Base-by-base conservation (phyloP, 2,888 invertebrate species). In the Tachina fera region DNA sequence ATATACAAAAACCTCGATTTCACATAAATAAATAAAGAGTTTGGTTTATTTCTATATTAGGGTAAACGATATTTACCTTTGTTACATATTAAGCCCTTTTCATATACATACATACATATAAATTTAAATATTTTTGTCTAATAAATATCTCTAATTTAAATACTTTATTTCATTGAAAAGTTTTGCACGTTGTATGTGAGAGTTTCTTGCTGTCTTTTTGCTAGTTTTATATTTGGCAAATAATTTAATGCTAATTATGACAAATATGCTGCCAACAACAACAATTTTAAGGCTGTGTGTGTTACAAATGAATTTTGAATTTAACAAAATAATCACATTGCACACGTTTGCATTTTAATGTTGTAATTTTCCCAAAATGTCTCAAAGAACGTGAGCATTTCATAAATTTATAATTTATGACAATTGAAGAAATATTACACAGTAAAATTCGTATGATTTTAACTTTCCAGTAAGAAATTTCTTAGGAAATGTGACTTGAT, bases 341-440 rank as follows among this genome's bases (percentile, higher is more conserved):
- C 83, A 80, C 86, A 86, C 86, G 86, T 86, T 83, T 83, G 83
- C 83, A 83, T 83, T 86, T 83, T 83, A 86, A 83, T 86, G 85
- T 85, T 85, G 81, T 85, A 85, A 85, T 85, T 85, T 82, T 72
- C 74, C 31, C 77, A 81, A 85, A 85, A 85, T 78, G 86, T 86
- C 79, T 76, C 76, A 83, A 83, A 80, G 83, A 86, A 86, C 83
- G 85, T 86, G 85, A 86, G 79, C 71, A 83, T 79, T 83, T 83
- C 79, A 83, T 79, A 86, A 79, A 83, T 80, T 72, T 77, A 83
- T 86, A 83, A 86, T 83, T 83, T 86, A 80, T 68, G 76, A 79
- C 82, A 76, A 78, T 72, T 5, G 49, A 58, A 70, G 14, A 61
- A 8, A 47, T 49, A 45, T 5, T 65, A 19, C 45, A 43, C 41